Base-by-base conservation (phyloP, 2,888 invertebrate species). In the Stomorhina lunata region DNA sequence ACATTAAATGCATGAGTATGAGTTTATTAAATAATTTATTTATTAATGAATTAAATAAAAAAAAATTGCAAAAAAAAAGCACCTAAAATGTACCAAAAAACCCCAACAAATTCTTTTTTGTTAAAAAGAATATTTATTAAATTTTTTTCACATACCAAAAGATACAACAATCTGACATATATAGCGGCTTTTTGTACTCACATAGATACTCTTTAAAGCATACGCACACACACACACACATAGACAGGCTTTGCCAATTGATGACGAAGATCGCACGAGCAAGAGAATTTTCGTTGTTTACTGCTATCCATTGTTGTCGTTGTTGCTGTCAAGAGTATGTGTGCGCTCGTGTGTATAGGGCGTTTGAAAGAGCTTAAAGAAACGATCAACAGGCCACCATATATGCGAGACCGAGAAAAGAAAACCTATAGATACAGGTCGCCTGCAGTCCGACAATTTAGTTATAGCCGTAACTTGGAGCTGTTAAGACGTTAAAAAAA, bases 401-500 rank as follows among this genome's bases (percentile, higher is more conserved):
- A 17, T 50, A 7, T 66, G 50, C 57, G 40, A 66, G 40, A 20
- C 57, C 75, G n/a, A n/a, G n/a, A n/a, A n/a, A n/a, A n/a, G 43
- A 65, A 59, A 79, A 84, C 71, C 88, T 88, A 89, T 88, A 88
- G 80, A 89, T 88, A 88, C 81, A 83, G 63, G 84, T 81, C 83
- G 84, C 84, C 76, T 84, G 84, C 78, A 40, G 73, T 73, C 43
- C 80, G 84, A 85, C 71, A 85, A 84, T 85, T 88, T 88, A 89
- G 88, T 89, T 88, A 86, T 87, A 86, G 86, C 86, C 87, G 85
- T 85, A 84, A 87, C 87, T 86, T 86, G 85, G 84, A 84, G 83
- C 85, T 84, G 88, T 86, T 63, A 84, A 87, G 86, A 87, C 86
- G 85, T 81, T 43, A n/a, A 43, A n/a, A n/a, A n/a, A n/a, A n/a